Evolutionary conservation across 2,113 vertebrate species (phyloP).

Genomic region (Petaurus breviceps): DNA sequence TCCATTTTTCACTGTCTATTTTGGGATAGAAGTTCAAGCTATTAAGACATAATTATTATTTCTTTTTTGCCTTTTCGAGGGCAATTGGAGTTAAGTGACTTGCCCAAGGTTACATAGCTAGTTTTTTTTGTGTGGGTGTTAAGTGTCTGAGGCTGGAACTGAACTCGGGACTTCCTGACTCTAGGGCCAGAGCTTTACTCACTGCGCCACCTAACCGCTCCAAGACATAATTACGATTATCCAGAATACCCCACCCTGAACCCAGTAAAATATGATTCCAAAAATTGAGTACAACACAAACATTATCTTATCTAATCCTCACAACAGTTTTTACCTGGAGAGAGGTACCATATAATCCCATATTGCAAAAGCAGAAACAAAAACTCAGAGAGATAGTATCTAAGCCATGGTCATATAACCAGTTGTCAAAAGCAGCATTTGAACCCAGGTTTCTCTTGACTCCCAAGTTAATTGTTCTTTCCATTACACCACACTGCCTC

Average conservation of each 20-base stretch:
- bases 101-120: too few relatives aligned
- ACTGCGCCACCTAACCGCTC: too few relatives aligned
- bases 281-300: neutral
- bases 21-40: neutral
- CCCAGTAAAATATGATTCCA: neutral
- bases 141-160: too few relatives aligned
- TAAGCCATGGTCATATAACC: neutral
- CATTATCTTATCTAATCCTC: neutral
- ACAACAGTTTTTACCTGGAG: neutral
- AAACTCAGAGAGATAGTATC: neutral
- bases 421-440: neutral
- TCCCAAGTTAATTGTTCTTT: neutral
- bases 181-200: too few relatives aligned
- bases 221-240: neutral
- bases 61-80: too few relatives aligned
- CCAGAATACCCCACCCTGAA: neutral
- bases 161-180: too few relatives aligned
- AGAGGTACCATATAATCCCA: neutral
- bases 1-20: neutral
- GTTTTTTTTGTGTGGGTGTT: too few relatives aligned
- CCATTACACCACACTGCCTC: neutral
- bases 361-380: neutral
- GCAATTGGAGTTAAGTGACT: too few relatives aligned
- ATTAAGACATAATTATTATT: neutral
- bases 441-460: neutral